These are phyloP conservation scores for Zoanthus sociatus DNA, from an alignment of 92 coral and sea anemone genomes.

Conservation along the genomic window DNA sequence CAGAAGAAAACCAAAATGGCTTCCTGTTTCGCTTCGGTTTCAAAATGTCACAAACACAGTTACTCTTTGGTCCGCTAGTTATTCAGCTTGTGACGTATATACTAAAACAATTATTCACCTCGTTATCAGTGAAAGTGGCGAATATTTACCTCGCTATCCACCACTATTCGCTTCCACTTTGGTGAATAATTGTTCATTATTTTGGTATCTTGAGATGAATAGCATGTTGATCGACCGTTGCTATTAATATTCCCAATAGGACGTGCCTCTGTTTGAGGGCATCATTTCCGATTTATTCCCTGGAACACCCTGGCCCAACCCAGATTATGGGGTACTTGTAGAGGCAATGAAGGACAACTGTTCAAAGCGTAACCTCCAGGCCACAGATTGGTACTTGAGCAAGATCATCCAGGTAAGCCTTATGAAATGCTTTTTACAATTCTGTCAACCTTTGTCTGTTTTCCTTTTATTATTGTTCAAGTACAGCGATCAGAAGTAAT, in stretches of 20 bases:
- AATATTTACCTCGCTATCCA: too few species aligned
- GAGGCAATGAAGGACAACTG: constrained; percentile 91
- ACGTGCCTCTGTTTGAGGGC: constrained; percentile 97
- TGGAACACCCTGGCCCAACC: constrained; percentile 98
- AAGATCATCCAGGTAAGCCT: constrained; percentile 88
- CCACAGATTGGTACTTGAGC: constrained; percentile 95
- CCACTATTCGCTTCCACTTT: too few species aligned
- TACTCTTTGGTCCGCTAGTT: too few species aligned
- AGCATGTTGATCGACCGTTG: background rate
- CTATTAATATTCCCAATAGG: constrained; percentile 51
- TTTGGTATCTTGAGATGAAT: background rate
- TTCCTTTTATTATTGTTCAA: too few species aligned
- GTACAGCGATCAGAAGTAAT: too few species aligned
- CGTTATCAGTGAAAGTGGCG: too few species aligned
- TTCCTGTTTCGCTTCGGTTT: too few species aligned
- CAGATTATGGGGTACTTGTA: constrained; percentile 94
- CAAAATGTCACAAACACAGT: too few species aligned
- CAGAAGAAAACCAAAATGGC: too few species aligned
- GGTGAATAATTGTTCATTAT: background rate
- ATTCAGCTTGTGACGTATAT: too few species aligned
- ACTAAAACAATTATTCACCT: too few species aligned
- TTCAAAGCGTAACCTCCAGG: constrained; percentile 86
- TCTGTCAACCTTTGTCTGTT: too few species aligned
- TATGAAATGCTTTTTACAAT: background rate
- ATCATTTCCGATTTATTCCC: constrained; percentile 98